Conservation (phyloP, 2,888 invertebrate species). For the Liposcelis brunnea region DNA sequence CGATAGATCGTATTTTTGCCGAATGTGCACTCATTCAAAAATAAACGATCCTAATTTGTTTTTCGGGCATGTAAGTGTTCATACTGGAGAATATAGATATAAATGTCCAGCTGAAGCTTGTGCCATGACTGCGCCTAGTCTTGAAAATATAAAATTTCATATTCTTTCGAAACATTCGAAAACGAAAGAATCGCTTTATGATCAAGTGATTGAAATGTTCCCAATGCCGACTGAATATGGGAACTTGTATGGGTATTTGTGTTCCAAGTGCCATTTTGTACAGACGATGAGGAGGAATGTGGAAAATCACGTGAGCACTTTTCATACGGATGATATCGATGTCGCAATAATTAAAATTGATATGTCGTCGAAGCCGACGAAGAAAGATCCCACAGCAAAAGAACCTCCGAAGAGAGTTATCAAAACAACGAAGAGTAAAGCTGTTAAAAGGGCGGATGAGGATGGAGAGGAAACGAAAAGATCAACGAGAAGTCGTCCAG, state of each 20-base stretch:
- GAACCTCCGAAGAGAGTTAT: too few species aligned
- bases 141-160: not conserved
- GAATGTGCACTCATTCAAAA: too few species aligned
- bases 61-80: not conserved
- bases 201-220: not conserved
- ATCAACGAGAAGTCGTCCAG: too few species aligned
- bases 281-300: not conserved
- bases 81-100: slow-evolving; percentile 2
- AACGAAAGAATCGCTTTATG: not conserved
- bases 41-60: not conserved
- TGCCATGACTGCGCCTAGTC: not conserved
- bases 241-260: not conserved
- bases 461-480: too few species aligned
- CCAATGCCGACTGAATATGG: not conserved
- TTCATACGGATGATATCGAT: not conserved
- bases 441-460: too few species aligned
- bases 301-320: not conserved
- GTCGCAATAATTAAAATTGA: slow-evolving; percentile 1
- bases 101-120: not conserved
- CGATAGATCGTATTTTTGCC: too few species aligned
- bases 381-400: too few species aligned
- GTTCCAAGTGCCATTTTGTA: slow-evolving; percentile 1
- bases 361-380: not conserved
- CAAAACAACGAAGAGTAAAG: too few species aligned
- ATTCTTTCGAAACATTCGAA: not conserved